Base-by-base conservation (phyloP, 2,797 vertebrate species). In the Aphelocoma californica region DNA sequence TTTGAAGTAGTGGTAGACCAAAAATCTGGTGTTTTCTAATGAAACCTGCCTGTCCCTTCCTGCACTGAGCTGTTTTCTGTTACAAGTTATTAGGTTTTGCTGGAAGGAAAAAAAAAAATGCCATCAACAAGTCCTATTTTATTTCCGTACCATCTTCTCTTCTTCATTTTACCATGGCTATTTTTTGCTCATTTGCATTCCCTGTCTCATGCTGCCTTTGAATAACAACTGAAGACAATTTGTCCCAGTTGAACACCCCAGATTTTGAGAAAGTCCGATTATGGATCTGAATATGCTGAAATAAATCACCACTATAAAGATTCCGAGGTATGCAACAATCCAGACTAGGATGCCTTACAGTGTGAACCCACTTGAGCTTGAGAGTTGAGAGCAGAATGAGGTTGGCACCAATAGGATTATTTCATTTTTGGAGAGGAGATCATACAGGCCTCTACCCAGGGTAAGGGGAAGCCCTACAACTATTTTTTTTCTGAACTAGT, bases 401-500 rank as follows among this genome's bases (percentile, higher is more conserved):
- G 4, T 42, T 90, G 95, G 90, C 85, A 92, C 70, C 31, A 0
- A 71, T 0, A 29, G 88, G 86, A 92, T 95, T 94, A 94, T 77
- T 93, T 70, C 31, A 71, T 86, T 94, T 94, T 64, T 56, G 50
- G 90, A 80, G 45, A 84, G 48, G 23, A 82, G 90, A 85, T 80
- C 70, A 65, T 15, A 7, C 20, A 87, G 36, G 17, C 65, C 70
- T 60, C 81, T 79, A 84, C 40, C n/a, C 81, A 70, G 47, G 51
- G 25, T 42, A 70, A 60, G 23, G 7, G 32, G 62, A 23, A 79
- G 25, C 14, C 38, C 38, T 71, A 86, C 32, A 84, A 38, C 50
- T 69, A 29, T 42, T 19, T 50, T 91, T 91, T 93, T 95, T 93
- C 57, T 80, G 18, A 92, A 88, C 38, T 67, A 60, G 48, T 95